A percentile compares a stretch with the other conserved stretches of the same genome.
phyloP scores from a whole-genome alignment of 2,888 invertebrate genomes.

The Nematopogon swammerdamellus region DNA sequence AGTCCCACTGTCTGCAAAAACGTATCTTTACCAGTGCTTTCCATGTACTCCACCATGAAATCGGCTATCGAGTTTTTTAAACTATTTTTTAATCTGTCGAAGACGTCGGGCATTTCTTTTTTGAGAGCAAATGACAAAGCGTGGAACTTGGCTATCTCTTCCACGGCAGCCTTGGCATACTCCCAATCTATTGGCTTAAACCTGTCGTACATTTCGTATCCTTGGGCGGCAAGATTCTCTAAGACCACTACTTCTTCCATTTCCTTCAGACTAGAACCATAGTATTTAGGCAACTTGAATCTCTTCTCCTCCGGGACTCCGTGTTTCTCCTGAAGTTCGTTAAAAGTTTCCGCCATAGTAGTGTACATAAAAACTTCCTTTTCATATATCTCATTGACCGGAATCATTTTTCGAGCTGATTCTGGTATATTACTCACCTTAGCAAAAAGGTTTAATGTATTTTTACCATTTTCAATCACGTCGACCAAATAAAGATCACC shows the following conservation, averaged over 20 bases:
- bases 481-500: not conserved
- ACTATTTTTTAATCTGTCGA: not conserved
- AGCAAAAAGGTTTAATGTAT: not conserved
- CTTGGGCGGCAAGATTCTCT: constrained; percentile 6
- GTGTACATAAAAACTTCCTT: constrained; percentile 7
- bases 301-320: constrained; percentile 3
- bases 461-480: not conserved
- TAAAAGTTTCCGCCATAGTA: constrained; percentile 2
- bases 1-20: not conserved
- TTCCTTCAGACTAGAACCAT: constrained; percentile 1
- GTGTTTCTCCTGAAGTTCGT: constrained; percentile 5
- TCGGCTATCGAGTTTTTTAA: too few relatives aligned
- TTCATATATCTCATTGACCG: constrained; percentile 4
- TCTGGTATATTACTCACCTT: not conserved
- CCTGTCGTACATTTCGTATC: constrained; percentile 11
- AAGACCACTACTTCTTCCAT: constrained; percentile 7
- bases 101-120: constrained; percentile 21
- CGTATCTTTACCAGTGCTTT: not conserved
- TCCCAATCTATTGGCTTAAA: constrained; percentile 22
- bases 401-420: not conserved
- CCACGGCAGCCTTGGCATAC: constrained; percentile 20
- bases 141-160: constrained; percentile 27
- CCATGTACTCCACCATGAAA: too few relatives aligned
- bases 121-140: constrained; percentile 30
- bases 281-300: constrained; percentile 6